Evolutionary conservation across 2,113 vertebrate genomes (phyloP).

Genomic region (Pterophyllum scalare): DNA sequence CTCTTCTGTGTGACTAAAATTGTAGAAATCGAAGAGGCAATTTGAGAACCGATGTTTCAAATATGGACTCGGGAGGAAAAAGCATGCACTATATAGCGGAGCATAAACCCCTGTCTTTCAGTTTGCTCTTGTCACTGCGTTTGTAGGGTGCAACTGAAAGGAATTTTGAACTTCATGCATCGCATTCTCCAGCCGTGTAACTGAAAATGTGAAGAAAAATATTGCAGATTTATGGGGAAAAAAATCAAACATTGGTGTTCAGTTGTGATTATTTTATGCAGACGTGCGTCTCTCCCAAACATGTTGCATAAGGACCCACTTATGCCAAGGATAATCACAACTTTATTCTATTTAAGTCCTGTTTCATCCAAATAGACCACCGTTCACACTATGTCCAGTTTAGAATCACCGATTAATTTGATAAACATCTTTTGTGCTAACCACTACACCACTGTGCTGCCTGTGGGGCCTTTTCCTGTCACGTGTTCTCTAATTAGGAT

Average conservation of each 20-base stretch:
- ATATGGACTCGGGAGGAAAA: background rate
- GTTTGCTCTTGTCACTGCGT: background rate
- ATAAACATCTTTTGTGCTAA: background rate
- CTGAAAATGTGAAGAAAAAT: background rate
- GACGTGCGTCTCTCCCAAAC: background rate
- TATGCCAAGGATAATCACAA: background rate
- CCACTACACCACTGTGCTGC: background rate
- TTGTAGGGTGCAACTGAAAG: background rate
- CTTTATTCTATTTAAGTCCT: background rate
- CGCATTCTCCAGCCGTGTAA: background rate
- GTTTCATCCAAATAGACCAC: background rate
- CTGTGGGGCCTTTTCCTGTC: background rate
- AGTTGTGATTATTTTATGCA: background rate
- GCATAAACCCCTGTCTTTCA: background rate
- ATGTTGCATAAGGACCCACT: background rate
- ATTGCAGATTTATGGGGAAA: background rate
- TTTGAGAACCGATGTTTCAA: conserved; percentile 28
- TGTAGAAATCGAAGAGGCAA: conserved; percentile 16
- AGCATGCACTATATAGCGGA: background rate
- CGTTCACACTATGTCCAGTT: fast-evolving
- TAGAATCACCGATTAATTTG: background rate
- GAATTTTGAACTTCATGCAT: background rate
- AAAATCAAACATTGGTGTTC: background rate
- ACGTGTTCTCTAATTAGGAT: background rate
- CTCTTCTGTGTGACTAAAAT: conserved; percentile 18